phyloP scores from a whole-genome alignment of 2,113 vertebrate genomes.

The Dunckerocampus dactyliophorus region DNA sequence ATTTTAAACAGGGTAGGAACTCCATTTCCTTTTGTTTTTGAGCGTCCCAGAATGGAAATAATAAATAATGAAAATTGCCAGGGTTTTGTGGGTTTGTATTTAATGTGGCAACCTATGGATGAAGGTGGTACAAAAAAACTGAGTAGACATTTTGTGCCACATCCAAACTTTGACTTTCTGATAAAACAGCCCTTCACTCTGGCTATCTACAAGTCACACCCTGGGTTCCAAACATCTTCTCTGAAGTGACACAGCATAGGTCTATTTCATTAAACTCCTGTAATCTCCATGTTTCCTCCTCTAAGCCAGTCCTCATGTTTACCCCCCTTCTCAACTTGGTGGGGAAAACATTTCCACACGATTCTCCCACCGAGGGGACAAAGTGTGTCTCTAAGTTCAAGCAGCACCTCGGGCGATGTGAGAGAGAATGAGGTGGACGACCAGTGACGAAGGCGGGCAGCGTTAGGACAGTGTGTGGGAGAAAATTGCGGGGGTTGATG shows the following conservation, averaged over 20 bases:
- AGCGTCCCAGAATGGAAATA: constrained; percentile 49
- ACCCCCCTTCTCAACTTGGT: constrained; percentile 43
- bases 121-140: constrained; percentile 21
- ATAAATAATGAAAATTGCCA: constrained; percentile 63
- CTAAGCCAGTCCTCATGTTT: constrained; percentile 67
- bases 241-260: constrained; percentile 32
- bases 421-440: constrained; percentile 52
- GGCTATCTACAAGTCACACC: constrained; percentile 30
- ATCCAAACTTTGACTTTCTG: constrained; percentile 41
- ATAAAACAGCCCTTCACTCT: neutral
- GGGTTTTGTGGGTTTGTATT: constrained; percentile 39
- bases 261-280: constrained; percentile 24
- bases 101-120: constrained; percentile 18
- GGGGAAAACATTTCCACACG: constrained; percentile 59
- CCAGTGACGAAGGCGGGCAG: constrained; percentile 39
- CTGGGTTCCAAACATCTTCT: constrained; percentile 10
- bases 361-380: constrained; percentile 69
- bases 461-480: constrained; percentile 66
- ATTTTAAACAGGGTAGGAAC: constrained; percentile 51
- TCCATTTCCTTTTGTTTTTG: constrained; percentile 50
- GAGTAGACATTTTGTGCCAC: constrained; percentile 44
- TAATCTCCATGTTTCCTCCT: constrained; percentile 64
- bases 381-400: constrained; percentile 71
- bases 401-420: constrained; percentile 59
- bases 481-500: constrained; percentile 65